These are phyloP conservation scores for Arctia plantaginis DNA, from an alignment of 2,888 invertebrate species.

Conservation along the genomic window DNA sequence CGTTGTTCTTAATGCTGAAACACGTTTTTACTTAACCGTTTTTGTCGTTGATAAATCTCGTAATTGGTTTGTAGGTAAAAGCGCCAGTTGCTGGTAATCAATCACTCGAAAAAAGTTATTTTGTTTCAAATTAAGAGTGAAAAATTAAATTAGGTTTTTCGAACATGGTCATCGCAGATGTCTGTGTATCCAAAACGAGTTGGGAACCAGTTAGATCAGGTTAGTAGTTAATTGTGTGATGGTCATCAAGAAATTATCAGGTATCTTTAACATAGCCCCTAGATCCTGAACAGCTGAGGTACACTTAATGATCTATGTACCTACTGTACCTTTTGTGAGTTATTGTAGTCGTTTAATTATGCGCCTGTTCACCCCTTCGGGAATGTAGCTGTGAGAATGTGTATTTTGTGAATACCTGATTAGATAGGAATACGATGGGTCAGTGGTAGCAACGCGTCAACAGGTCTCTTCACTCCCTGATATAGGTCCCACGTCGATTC, in stretches of 20 bases:
- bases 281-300: background rate
- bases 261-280: background rate
- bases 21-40: conserved; percentile 45
- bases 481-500: too few relatives aligned
- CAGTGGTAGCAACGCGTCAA: too few relatives aligned
- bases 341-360: too few relatives aligned
- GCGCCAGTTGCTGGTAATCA: conserved; percentile 46
- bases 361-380: too few relatives aligned
- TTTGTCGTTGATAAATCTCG: conserved; percentile 49
- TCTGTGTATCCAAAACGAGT: conserved; percentile 2
- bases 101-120: conserved; percentile 53
- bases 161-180: background rate
- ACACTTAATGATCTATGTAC: background rate
- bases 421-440: too few relatives aligned
- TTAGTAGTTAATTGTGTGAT: conserved; percentile 4
- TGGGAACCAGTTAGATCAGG: conserved; percentile 10
- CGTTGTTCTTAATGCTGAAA: conserved; percentile 22
- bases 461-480: too few relatives aligned
- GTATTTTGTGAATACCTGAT: too few relatives aligned
- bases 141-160: conserved; percentile 43
- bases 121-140: conserved; percentile 51
- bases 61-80: conserved; percentile 59
- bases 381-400: too few relatives aligned
- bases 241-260: background rate
- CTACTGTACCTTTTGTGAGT: too few relatives aligned